Evolutionary conservation across 2,888 invertebrate species (phyloP).

Genomic region (Zygogramma bicolorata): DNA sequence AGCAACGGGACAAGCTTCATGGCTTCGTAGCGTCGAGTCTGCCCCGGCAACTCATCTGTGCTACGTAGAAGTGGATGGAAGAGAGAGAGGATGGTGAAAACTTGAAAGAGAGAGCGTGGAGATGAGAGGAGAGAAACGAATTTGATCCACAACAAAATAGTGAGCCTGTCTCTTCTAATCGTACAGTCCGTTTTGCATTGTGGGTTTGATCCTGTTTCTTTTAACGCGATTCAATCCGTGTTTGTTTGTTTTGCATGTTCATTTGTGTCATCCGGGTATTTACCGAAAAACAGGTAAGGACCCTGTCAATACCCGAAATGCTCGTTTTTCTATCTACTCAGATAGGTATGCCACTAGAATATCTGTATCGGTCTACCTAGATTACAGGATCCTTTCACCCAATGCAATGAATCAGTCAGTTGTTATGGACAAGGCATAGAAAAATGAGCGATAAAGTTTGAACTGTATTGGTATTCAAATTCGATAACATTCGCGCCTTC

Average conservation of each 20-base stretch:
- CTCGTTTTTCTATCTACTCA: slow-evolving; percentile 29
- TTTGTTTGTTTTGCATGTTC: slow-evolving; percentile 62
- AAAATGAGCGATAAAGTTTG: slow-evolving; percentile 18
- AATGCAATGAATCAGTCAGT: neutral
- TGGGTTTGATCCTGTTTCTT: slow-evolving; percentile 63
- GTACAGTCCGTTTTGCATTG: slow-evolving; percentile 67
- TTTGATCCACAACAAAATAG: slow-evolving; percentile 70
- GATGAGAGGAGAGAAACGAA: slow-evolving; percentile 68
- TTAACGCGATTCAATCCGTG: slow-evolving; percentile 58
- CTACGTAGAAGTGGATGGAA: slow-evolving; percentile 65
- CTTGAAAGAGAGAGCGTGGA: slow-evolving; percentile 67
- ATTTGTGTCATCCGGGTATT: slow-evolving; percentile 60
- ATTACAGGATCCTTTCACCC: slow-evolving; percentile 12
- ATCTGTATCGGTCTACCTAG: slow-evolving; percentile 24
- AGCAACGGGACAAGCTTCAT: slow-evolving; percentile 59
- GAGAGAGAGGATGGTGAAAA: slow-evolving; percentile 68
- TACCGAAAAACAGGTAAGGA: slow-evolving; percentile 64
- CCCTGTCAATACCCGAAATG: slow-evolving; percentile 60
- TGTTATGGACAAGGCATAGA: slow-evolving; percentile 19
- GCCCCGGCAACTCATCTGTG: slow-evolving; percentile 55
- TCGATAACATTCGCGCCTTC: slow-evolving; percentile 55
- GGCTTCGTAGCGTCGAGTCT: slow-evolving; percentile 57
- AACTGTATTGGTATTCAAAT: slow-evolving; percentile 39
- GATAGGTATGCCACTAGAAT: neutral
- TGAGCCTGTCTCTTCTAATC: slow-evolving; percentile 67